These are phyloP conservation scores for Aspidoscelis tigris DNA, from an alignment of 2,113 vertebrate genomes.

Conservation along the genomic window DNA sequence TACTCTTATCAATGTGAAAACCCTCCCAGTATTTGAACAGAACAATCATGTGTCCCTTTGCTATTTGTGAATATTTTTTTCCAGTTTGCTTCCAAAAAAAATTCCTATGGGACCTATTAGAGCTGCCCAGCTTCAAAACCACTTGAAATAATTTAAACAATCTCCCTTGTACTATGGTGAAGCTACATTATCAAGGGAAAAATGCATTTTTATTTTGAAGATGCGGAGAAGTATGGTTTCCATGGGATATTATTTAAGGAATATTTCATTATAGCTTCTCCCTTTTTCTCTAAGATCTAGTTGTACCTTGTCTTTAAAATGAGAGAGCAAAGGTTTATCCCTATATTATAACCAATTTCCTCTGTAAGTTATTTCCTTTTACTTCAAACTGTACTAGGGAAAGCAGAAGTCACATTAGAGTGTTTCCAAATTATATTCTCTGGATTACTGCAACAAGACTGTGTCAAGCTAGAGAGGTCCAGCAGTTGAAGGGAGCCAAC, in stretches of 20 bases:
- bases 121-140: background rate
- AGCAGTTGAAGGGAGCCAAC: too few species aligned
- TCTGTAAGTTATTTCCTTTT: conserved; percentile 24
- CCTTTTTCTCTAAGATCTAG: conserved; percentile 18
- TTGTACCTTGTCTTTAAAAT: background rate
- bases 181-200: background rate
- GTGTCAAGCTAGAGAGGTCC: too few species aligned
- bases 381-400: background rate
- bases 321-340: conserved; percentile 20
- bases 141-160: background rate
- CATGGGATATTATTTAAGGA: conserved; percentile 23
- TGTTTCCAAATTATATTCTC: too few species aligned
- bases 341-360: conserved; percentile 13
- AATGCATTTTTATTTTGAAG: background rate
- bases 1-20: too few species aligned
- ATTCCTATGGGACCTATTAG: too few species aligned
- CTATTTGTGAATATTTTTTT: too few species aligned
- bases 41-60: too few species aligned
- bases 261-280: background rate
- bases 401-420: background rate
- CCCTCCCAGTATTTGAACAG: too few species aligned
- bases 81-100: too few species aligned
- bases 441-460: too few species aligned
- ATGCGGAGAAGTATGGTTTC: conserved; percentile 24
- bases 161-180: background rate